Evolutionary conservation across 2,888 invertebrate genomes (phyloP).

Genomic region (Camponotus fellah): DNA sequence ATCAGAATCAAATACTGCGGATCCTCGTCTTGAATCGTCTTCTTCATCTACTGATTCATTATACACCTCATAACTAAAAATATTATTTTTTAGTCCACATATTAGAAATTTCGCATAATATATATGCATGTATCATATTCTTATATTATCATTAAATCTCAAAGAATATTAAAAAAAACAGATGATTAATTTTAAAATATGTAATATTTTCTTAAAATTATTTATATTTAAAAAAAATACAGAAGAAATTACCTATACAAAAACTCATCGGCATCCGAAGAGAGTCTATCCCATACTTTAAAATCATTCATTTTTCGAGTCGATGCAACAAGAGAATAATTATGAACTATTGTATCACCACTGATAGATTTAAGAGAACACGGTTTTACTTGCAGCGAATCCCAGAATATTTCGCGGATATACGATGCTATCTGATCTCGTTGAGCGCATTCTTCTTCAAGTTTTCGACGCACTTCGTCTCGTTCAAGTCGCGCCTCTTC

Average conservation of each 20-base stretch:
- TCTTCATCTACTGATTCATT: neutral
- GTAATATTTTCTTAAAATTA: neutral
- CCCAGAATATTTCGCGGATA: conserved; percentile 88
- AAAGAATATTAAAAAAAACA: neutral
- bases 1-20: neutral
- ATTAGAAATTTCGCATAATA: neutral
- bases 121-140: neutral
- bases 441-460: conserved; percentile 87
- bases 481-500: conserved; percentile 86
- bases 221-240: neutral
- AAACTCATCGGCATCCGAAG: conserved; percentile 37
- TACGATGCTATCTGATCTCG: conserved; percentile 88
- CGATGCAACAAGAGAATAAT: conserved; percentile 86
- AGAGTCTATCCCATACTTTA: conserved; percentile 40
- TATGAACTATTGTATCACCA: conserved; percentile 86
- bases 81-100: neutral
- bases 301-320: neutral
- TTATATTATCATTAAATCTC: neutral
- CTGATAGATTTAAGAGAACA: conserved; percentile 84
- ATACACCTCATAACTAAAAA: conserved; percentile 33
- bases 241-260: conserved; percentile 28
- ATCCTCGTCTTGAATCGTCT: neutral
- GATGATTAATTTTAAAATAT: neutral
- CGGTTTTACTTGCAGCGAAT: conserved; percentile 87
- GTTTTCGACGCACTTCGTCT: conserved; percentile 86